Percentiles rank a stretch among this genome's conserved stretches.
phyloP scores from a whole-genome alignment of 1,140 invertebrate species.

The Drusus annulatus region DNA sequence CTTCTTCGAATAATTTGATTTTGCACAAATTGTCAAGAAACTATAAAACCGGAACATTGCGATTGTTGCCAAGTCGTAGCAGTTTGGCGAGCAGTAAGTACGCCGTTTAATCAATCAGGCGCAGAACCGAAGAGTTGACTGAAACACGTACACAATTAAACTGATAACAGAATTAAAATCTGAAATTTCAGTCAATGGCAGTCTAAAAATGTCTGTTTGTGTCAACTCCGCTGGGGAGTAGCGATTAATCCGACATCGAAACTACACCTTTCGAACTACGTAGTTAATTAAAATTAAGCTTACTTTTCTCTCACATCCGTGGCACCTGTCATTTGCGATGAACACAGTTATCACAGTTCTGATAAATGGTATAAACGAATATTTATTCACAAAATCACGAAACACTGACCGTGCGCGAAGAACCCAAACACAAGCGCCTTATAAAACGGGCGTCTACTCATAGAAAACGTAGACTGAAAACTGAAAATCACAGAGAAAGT shows the following conservation, averaged over 20 bases:
- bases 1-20: neutral
- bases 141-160: no score
- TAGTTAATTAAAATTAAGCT: neutral
- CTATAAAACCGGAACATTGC: no score
- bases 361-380: constrained; percentile 1
- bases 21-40: no score
- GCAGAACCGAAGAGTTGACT: no score
- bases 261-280: neutral
- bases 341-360: constrained; percentile 15
- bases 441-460: constrained; percentile 16
- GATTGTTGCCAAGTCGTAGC: no score
- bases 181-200: no score
- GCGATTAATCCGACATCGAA: neutral
- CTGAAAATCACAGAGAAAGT: no score
- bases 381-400: neutral
- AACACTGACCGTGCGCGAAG: neutral
- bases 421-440: neutral
- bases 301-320: constrained; percentile 17
- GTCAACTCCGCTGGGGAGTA: no score
- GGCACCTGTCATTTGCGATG: constrained; percentile 5
- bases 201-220: no score
- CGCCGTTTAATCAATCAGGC: no score
- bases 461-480: neutral
- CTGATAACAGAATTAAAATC: no score
- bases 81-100: no score